phyloP scores from a whole-genome alignment of 2,113 vertebrate genomes.

The Solea senegalensis region DNA sequence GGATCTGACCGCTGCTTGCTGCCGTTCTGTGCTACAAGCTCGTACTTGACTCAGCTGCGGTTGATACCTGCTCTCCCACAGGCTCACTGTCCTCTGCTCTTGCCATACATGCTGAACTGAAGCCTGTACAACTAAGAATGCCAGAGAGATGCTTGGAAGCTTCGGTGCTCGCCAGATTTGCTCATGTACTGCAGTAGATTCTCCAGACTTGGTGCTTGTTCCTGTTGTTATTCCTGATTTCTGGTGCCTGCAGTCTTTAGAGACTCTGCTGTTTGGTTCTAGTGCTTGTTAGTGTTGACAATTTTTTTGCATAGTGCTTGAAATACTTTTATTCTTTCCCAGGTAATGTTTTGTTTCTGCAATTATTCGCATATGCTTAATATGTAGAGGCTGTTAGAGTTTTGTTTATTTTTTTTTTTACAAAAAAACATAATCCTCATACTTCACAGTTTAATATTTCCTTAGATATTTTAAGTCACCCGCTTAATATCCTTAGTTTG shows the following conservation, averaged over 20 bases:
- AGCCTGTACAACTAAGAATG: background rate
- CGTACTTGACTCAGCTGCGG: background rate
- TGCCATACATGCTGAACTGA: background rate
- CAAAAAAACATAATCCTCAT: too few species aligned
- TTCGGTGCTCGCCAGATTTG: background rate
- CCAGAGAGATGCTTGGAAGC: background rate
- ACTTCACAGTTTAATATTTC: too few species aligned
- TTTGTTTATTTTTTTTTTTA: too few species aligned
- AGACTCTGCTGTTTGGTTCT: background rate
- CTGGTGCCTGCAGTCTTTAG: background rate
- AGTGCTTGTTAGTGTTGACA: background rate
- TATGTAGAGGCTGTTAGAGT: too few species aligned
- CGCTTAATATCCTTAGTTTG: too few species aligned
- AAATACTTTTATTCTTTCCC: background rate
- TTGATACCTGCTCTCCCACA: background rate
- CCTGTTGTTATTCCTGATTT: background rate
- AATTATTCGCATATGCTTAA: too few species aligned
- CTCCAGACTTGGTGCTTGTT: background rate
- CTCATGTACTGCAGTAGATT: background rate
- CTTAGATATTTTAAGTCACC: too few species aligned
- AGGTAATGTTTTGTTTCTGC: too few species aligned
- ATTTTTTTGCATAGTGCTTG: too few species aligned
- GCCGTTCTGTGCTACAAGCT: background rate
- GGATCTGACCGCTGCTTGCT: background rate
- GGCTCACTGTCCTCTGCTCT: background rate